These are phyloP conservation scores for honey bee (Apis mellifera) DNA, from an alignment of 1,140 invertebrate species.

Conservation along the genomic window DNA sequence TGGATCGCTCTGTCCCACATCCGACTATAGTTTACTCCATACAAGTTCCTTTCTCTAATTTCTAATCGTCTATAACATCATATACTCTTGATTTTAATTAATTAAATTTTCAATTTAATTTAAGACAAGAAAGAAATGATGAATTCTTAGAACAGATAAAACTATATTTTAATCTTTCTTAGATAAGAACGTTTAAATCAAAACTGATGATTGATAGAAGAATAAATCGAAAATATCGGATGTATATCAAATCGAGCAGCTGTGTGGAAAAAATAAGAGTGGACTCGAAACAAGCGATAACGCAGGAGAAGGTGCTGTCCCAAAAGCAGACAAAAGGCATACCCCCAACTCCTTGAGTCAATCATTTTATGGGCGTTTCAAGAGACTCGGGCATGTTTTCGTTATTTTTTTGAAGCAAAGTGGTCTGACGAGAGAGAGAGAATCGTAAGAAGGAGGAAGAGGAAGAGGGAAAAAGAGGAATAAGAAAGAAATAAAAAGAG, in stretches of 20 bases:
- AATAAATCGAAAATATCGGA: background rate
- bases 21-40: conserved; percentile 68
- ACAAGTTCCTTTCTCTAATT: conserved; percentile 61
- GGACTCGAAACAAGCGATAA: background rate
- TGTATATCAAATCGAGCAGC: too few species aligned
- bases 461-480: conserved; percentile 43
- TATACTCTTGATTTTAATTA: too few species aligned
- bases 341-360: conserved; percentile 10
- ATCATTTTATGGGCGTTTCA: conserved; percentile 32
- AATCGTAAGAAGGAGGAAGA: too few species aligned
- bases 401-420: conserved; percentile 5
- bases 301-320: background rate
- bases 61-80: background rate
- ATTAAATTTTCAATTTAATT: background rate
- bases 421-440: background rate
- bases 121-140: too few species aligned
- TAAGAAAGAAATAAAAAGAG: background rate
- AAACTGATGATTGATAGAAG: too few species aligned
- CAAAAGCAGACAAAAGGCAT: background rate
- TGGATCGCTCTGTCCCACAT: conserved; percentile 73
- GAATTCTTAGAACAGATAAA: background rate
- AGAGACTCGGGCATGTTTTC: conserved; percentile 3
- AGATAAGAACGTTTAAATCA: too few species aligned
- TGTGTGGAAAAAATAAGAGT: too few species aligned
- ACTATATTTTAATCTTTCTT: background rate